Conservation (phyloP, 2,797 vertebrate species). For the Gambusia yucatana region DNA sequence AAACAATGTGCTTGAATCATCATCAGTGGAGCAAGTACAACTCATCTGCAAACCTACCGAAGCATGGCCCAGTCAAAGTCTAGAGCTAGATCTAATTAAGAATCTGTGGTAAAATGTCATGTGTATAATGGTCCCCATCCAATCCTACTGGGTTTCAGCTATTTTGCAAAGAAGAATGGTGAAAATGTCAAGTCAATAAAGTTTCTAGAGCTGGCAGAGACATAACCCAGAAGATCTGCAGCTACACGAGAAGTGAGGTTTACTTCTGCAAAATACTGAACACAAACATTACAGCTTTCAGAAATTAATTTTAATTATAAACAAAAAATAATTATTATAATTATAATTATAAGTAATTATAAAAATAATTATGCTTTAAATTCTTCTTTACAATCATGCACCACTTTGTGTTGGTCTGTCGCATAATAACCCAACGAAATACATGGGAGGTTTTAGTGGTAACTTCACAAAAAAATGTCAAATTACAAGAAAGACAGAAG, state of each 20-base stretch:
- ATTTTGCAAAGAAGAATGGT: background rate
- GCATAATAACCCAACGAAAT: background rate
- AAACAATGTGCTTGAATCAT: background rate
- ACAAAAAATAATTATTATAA: background rate
- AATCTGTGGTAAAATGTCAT: background rate
- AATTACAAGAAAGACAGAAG: background rate
- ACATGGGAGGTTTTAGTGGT: background rate
- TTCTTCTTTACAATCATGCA: background rate
- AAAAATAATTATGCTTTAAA: background rate
- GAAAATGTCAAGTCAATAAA: background rate
- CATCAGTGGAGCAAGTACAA: background rate
- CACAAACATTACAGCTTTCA: background rate
- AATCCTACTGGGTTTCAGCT: background rate
- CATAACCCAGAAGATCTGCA: background rate
- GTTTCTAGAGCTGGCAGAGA: background rate
- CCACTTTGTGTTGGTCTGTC: background rate
- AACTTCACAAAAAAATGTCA: background rate
- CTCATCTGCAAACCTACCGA: background rate
- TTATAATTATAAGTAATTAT: too few relatives aligned
- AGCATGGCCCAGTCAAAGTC: background rate
- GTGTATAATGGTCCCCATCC: background rate
- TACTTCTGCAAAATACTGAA: background rate
- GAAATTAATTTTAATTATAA: background rate
- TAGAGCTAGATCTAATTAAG: background rate
- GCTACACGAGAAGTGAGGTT: background rate